Evolutionary conservation across 2,888 invertebrate species (phyloP).

Genomic region (Dynastes hyllus): DNA sequence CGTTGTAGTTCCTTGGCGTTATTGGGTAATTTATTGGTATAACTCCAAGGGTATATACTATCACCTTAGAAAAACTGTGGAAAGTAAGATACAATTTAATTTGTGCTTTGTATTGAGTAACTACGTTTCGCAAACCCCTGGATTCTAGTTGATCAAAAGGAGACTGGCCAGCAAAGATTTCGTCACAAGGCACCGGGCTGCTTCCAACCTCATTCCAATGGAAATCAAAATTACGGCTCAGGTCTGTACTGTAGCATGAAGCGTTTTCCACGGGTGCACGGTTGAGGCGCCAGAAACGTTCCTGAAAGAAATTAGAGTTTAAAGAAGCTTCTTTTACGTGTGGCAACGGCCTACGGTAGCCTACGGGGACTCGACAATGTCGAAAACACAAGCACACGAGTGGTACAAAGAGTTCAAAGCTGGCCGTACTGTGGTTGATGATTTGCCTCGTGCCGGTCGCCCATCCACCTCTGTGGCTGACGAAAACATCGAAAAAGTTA

Average conservation of each 20-base stretch:
- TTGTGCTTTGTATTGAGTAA: constrained; percentile 74
- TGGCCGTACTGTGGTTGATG: too few species aligned
- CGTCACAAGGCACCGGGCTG: constrained; percentile 67
- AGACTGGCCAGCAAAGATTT: constrained; percentile 69
- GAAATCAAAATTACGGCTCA: constrained; percentile 74
- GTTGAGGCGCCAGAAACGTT: constrained; percentile 41
- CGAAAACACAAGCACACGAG: too few species aligned
- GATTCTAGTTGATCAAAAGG: constrained; percentile 75
- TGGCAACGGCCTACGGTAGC: too few species aligned
- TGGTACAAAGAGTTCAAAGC: too few species aligned
- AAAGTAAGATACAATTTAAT: constrained; percentile 72
- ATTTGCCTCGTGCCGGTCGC: too few species aligned
- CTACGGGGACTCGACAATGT: too few species aligned
- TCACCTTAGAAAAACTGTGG: constrained; percentile 83
- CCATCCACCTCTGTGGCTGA: too few species aligned
- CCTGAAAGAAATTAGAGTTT: background rate
- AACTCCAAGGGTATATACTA: constrained; percentile 84
- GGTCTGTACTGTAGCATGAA: constrained; percentile 63
- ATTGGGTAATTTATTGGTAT: constrained; percentile 71
- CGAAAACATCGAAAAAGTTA: too few species aligned
- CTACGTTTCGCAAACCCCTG: constrained; percentile 75
- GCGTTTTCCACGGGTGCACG: background rate
- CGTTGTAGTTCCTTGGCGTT: constrained; percentile 72
- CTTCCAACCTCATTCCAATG: constrained; percentile 76
- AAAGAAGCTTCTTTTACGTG: too few species aligned